Conservation (phyloP, 2,888 invertebrate genomes). For the Hydroisotoma schaefferi region DNA sequence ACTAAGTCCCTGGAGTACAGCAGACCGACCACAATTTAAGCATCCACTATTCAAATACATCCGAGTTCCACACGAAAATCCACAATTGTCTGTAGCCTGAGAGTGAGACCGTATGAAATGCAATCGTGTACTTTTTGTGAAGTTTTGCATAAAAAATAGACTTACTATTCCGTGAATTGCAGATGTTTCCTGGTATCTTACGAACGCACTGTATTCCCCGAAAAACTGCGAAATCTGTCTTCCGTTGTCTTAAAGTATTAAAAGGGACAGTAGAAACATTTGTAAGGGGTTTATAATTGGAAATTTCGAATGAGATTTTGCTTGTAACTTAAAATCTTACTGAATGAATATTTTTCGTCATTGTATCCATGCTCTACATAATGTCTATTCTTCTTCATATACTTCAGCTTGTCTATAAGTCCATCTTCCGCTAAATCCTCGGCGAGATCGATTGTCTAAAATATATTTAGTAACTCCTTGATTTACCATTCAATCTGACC, state of each 20-base stretch:
- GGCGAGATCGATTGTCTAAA: constrained; percentile 35
- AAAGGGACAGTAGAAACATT: background rate
- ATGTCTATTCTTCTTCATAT: constrained; percentile 36
- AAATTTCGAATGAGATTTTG: background rate
- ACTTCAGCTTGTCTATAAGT: constrained; percentile 34
- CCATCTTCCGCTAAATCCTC: constrained; percentile 37
- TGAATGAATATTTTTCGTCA: constrained; percentile 42
- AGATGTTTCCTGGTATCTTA: constrained; percentile 43
- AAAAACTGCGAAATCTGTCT: constrained; percentile 43
- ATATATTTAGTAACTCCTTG: no score
- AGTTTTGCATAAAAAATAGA: constrained; percentile 1
- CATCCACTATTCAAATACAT: constrained; percentile 45
- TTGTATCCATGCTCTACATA: constrained; percentile 45
- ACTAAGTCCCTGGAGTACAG: constrained; percentile 43
- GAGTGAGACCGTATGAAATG: background rate
- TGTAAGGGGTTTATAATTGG: background rate
- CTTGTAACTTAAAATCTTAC: constrained; percentile 22
- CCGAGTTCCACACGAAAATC: constrained; percentile 40
- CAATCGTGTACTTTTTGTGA: background rate
- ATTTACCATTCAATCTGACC: background rate
- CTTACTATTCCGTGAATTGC: constrained; percentile 45
- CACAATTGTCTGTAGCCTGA: constrained; percentile 42
- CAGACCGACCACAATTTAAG: constrained; percentile 41
- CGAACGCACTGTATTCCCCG: constrained; percentile 38
- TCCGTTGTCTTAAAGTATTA: constrained; percentile 30